Percentiles rank a stretch among this genome's conserved stretches.
Evolutionary conservation across 2,113 vertebrate species (phyloP).

Genomic region (Nycticryphes semicollaris): DNA sequence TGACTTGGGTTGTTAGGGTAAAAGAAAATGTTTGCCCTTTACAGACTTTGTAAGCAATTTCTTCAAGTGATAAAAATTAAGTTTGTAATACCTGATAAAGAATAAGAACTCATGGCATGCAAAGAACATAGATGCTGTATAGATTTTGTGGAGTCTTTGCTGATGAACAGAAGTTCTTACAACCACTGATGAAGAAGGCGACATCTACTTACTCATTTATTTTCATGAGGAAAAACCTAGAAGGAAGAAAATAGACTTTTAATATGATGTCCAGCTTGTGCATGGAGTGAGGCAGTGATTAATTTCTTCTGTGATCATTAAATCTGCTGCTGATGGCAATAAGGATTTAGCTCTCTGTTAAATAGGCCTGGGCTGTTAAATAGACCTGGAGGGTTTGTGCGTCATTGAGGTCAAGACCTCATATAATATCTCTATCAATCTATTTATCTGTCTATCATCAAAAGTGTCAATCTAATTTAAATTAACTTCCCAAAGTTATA

Average conservation of each 20-base stretch:
- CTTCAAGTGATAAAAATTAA: neutral
- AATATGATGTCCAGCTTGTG: neutral
- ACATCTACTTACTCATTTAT: neutral
- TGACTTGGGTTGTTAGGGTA: neutral
- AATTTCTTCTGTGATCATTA: neutral
- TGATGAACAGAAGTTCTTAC: neutral
- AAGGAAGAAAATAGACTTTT: neutral
- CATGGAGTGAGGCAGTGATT: neutral
- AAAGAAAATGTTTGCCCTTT: neutral
- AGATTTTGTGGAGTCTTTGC: neutral
- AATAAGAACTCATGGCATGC: neutral
- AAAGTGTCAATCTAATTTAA: neutral
- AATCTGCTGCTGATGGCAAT: neutral
- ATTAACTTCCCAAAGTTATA: neutral
- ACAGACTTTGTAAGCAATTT: neutral
- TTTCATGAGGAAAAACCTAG: neutral
- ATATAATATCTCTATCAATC: neutral
- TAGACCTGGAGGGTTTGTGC: slow-evolving; percentile 3
- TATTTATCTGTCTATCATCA: neutral
- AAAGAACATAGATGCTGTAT: neutral
- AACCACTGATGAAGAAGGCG: neutral
- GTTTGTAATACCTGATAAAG: neutral
- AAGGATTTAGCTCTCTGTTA: slow-evolving; percentile 2
- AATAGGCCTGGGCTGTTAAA: neutral
- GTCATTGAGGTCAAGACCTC: neutral